Conservation (phyloP, 1,140 invertebrate genomes). For the Penaeus chinensis region DNA sequence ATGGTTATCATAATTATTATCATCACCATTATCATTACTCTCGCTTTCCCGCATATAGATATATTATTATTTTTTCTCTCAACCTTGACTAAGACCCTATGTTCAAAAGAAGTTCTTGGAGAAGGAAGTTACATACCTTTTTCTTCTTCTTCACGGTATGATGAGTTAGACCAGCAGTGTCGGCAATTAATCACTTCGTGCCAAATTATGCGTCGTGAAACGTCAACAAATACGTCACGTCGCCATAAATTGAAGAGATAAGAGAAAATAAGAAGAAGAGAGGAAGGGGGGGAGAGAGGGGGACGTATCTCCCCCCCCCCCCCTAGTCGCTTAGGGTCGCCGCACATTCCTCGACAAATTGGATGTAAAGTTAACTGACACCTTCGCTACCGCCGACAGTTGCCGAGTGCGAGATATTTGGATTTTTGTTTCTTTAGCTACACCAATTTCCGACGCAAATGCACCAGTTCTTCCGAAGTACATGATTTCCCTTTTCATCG, state of each 20-base stretch:
- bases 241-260: slow-evolving; percentile 47
- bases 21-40: no score
- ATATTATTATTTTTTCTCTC: no score
- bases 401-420: slow-evolving; percentile 23
- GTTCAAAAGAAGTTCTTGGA: background rate
- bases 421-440: slow-evolving; percentile 35
- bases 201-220: slow-evolving; percentile 54
- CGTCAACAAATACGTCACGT: slow-evolving; percentile 51
- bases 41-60: no score
- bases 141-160: background rate
- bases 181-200: slow-evolving; percentile 29
- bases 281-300: background rate
- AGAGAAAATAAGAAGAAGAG: slow-evolving; percentile 11
- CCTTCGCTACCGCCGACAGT: slow-evolving; percentile 16
- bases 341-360: slow-evolving; percentile 55
- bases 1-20: no score
- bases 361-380: slow-evolving; percentile 53
- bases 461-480: slow-evolving; percentile 21
- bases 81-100: background rate
- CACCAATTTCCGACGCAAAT: slow-evolving; percentile 49
- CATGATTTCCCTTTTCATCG: slow-evolving; percentile 26
- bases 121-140: background rate
- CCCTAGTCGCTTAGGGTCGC: background rate
- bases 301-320: background rate
- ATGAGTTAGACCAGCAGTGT: background rate